Conservation (phyloP, 2,113 vertebrate species). For the Lepus americanus region DNA sequence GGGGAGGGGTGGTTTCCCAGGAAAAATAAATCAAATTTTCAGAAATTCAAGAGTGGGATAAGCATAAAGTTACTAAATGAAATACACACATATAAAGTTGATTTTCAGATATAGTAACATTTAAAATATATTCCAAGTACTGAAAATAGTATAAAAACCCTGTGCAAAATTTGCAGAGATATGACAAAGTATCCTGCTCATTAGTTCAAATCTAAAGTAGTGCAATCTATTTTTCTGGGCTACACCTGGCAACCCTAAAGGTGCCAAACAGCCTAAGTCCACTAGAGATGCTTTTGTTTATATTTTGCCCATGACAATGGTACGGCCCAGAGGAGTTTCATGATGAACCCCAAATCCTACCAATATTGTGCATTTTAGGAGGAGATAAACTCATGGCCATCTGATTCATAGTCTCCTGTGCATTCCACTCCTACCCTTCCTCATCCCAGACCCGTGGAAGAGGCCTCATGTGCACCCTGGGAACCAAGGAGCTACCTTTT, state of each 20-base stretch:
- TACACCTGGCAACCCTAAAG: neutral
- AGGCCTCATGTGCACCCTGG: neutral
- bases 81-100: neutral
- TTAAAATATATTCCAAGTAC: neutral
- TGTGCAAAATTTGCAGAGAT: neutral
- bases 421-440: neutral
- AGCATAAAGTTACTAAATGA: neutral
- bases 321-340: neutral
- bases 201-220: neutral
- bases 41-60: neutral
- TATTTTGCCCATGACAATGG: neutral
- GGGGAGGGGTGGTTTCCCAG: neutral
- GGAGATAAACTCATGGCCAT: neutral
- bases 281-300: neutral
- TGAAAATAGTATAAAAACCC: neutral
- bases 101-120: neutral
- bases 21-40: neutral
- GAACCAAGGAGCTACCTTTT: neutral
- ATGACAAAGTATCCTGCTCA: neutral
- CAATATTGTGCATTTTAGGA: neutral
- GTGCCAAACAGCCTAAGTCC: neutral
- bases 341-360: neutral
- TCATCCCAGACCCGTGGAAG: neutral
- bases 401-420: neutral
- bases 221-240: constrained; percentile 3